Evolutionary conservation across 2,113 vertebrate species (phyloP), one percentile per base, ranked within the genome.

Genomic region (Hylia prasina): DNA sequence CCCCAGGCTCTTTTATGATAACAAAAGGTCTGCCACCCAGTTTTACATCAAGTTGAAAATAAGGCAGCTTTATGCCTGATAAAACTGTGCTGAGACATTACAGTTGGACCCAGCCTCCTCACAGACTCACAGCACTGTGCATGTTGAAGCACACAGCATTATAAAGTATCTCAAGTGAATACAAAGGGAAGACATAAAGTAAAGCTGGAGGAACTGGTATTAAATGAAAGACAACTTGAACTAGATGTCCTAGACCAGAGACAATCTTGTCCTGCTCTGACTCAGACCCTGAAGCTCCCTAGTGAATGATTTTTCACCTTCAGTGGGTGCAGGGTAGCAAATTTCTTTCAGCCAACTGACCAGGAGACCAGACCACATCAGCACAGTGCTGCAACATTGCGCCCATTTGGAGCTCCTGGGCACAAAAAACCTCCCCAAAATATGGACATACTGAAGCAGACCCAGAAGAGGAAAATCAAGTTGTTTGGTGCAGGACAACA

Each of bases 71-170:
- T 75, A 53, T 37, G 50, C 66, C 54, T n/a, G 42, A 72, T 93
- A 86, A 82, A 93, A 94, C 70, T 33, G 20, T 47, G 69, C 72
- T 68, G 57, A 82, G 66, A 58, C 78, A 89, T 40, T 40, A 28
- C 9, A 57, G 21, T 19, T 50, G 75, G 61, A 69, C 24, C n/a
- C 35, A 19, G 60, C 42, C 60, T 73, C 51, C 47, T 71, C 0
- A 0, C 27, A 27, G 72, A 44, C 35, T 37, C 23, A n/a, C 16
- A 61, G 33, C 33, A 40, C 1, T 5, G 19, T 16, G 61, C 24
- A 48, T 9, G 7, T 0, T 25, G 77, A 81, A 54, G 33, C 20
- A 65, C 0, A 0, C 22, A 24, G 20, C 30, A 10, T 19, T 77
- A 10, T 9, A 27, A 68, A 31, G 3, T 17, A 58, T 4, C 60